A percentile compares a stretch with the other conserved stretches of the same genome.
Conservation (phyloP, 2,888 invertebrate genomes). For the Catocala sponsa region DNA sequence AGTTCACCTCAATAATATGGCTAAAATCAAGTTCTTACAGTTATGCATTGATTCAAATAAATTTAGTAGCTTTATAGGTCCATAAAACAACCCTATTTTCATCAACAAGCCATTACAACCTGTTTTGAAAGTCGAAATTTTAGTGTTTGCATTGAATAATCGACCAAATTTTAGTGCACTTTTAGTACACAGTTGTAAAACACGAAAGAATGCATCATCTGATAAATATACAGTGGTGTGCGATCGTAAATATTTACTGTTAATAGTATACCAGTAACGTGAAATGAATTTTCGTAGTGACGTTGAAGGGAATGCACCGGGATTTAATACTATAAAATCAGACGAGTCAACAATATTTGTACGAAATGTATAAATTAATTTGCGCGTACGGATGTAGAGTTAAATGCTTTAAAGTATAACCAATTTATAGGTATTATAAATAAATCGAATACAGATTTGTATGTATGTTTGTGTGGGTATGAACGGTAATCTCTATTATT, state of each 20-base stretch:
- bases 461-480: too few relatives aligned
- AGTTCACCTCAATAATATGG: too few relatives aligned
- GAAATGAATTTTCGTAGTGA: constrained; percentile 20
- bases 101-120: not conserved
- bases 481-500: too few relatives aligned
- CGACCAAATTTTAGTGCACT: constrained; percentile 1
- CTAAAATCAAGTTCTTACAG: too few relatives aligned
- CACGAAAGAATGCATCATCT: constrained; percentile 4
- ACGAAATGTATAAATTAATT: not conserved
- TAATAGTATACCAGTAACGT: constrained; percentile 24
- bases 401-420: too few relatives aligned
- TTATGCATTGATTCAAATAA: too few relatives aligned
- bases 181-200: constrained; percentile 11
- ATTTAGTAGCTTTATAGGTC: too few relatives aligned
- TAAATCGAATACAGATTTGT: too few relatives aligned
- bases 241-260: constrained; percentile 25
- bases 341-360: constrained; percentile 15
- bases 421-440: too few relatives aligned
- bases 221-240: constrained; percentile 16
- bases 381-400: too few relatives aligned
- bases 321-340: constrained; percentile 32
- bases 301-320: constrained; percentile 15
- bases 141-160: not conserved
- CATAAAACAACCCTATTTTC: not conserved
- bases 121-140: constrained; percentile 1